Evolutionary conservation across 2,888 invertebrate species (phyloP).

Genomic region (Folsomia candida): DNA sequence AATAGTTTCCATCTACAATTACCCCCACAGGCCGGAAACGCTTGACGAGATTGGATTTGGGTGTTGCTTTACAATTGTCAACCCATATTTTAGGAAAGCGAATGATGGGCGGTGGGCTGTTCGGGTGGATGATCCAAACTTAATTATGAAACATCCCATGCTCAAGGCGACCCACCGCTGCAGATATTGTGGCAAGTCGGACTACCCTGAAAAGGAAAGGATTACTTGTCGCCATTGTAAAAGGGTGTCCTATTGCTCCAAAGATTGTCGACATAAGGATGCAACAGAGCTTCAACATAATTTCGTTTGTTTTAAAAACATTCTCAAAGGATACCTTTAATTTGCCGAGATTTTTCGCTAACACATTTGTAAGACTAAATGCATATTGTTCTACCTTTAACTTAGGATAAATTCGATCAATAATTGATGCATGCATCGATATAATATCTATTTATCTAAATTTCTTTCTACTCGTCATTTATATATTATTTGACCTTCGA

Average conservation of each 20-base stretch:
- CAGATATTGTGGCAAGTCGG: not conserved
- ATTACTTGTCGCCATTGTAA: not conserved
- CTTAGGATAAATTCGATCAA: too few species aligned
- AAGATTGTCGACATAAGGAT: not conserved
- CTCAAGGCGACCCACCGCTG: not conserved
- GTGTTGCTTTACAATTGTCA: slow-evolving; percentile 16
- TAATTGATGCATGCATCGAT: too few species aligned
- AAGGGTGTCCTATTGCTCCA: not conserved
- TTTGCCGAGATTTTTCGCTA: too few species aligned
- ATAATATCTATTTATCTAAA: too few species aligned
- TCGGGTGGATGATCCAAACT: not conserved
- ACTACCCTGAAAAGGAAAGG: too few species aligned
- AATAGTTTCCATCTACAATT: slow-evolving; percentile 27
- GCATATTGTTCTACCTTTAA: too few species aligned
- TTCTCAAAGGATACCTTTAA: too few species aligned
- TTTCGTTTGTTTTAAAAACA: slow-evolving; percentile 3
- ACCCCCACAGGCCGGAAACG: slow-evolving; percentile 12
- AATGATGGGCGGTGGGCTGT: not conserved
- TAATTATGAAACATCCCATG: not conserved
- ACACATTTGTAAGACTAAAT: too few species aligned
- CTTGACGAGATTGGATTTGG: slow-evolving; percentile 16
- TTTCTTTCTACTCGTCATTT: too few species aligned
- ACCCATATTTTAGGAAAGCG: slow-evolving; percentile 21
- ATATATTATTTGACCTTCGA: too few species aligned
- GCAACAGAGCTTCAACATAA: not conserved